phyloP scores from a whole-genome alignment of 2,113 vertebrate species.

The Tretioscincus oriximinensis region DNA sequence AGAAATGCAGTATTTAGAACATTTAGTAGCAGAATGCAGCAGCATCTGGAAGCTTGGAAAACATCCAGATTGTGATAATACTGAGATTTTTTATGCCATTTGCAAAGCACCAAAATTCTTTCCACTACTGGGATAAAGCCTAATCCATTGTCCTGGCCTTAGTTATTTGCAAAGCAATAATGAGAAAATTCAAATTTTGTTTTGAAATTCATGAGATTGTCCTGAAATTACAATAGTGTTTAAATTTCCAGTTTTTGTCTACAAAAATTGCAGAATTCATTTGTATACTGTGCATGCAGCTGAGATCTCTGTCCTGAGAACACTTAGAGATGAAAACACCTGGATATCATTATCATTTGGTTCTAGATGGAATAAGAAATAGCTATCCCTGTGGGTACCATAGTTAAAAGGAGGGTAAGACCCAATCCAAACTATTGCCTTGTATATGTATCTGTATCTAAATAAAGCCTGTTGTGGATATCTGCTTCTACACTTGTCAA shows the following conservation, averaged over 20 bases:
- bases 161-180: constrained; percentile 34
- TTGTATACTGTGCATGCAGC: neutral
- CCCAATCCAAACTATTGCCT: too few species aligned
- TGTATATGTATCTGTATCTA: too few species aligned
- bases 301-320: neutral
- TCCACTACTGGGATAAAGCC: constrained; percentile 32
- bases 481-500: too few species aligned
- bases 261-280: accelerated
- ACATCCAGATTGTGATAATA: constrained; percentile 42
- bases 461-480: too few species aligned
- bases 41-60: constrained; percentile 38
- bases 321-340: neutral
- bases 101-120: constrained; percentile 45
- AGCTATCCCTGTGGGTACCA: neutral
- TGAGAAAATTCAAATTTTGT: constrained; percentile 43
- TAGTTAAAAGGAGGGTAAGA: too few species aligned
- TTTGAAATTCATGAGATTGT: constrained; percentile 31
- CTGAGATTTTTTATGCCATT: constrained; percentile 52
- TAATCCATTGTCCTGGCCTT: constrained; percentile 38
- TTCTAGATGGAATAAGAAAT: neutral
- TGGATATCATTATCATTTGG: neutral
- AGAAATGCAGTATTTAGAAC: constrained; percentile 26
- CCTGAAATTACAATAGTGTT: constrained; percentile 3
- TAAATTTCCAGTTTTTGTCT: neutral
- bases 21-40: neutral